Evolutionary conservation across 2,888 invertebrate genomes (phyloP), one percentile per base, ranked within the genome.

Genomic region (Heteromurus nitidus): DNA sequence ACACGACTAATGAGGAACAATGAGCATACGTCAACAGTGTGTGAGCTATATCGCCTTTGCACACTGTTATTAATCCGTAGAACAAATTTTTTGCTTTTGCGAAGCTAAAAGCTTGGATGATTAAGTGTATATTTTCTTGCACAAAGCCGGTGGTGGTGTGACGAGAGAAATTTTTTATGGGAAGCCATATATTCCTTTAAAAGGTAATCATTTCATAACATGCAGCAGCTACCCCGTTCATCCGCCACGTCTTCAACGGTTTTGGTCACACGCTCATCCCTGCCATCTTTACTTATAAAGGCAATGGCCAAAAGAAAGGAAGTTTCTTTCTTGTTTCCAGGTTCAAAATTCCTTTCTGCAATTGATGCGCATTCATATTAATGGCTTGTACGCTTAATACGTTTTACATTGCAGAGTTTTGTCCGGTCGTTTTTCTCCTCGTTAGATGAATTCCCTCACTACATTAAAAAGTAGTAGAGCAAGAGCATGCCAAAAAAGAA

Each of bases 221-320:
- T 30, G 30, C 16, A 31, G 13, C 16, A 55, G n/a, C n/a, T n/a
- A n/a, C n/a, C n/a, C n/a, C n/a, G n/a, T 55, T 55, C 22, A n/a
- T n/a, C n/a, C n/a, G n/a, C n/a, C n/a, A n/a, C n/a, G n/a, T n/a
- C n/a, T 26, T 55, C 22, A 20, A 60, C 28, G 18, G 58, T 60
- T 65, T 65, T 65, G 65, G 65, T 65, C 65, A 42, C 65, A 65
- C 44, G 65, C 65, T 65, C 42, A 42, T 31, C 26, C 65, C 24
- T 36, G 31, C 36, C 30, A 55, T 3, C 3, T 2, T 55, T 13
- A 65, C 65, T 5, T 44, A 42, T 44, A 13, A 65, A 65, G 62
- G 65, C 42, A 60, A 60, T 11, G 11, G 60, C 22, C 58, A 13
- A 24, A 58, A 58, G 44, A 64, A 31, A 65, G 44, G 65, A 65